A percentile compares a stretch with the other conserved stretches of the same genome.
phyloP scores from a whole-genome alignment of 2,888 invertebrate genomes.

The Galeopsomyia nigrocyanea region DNA sequence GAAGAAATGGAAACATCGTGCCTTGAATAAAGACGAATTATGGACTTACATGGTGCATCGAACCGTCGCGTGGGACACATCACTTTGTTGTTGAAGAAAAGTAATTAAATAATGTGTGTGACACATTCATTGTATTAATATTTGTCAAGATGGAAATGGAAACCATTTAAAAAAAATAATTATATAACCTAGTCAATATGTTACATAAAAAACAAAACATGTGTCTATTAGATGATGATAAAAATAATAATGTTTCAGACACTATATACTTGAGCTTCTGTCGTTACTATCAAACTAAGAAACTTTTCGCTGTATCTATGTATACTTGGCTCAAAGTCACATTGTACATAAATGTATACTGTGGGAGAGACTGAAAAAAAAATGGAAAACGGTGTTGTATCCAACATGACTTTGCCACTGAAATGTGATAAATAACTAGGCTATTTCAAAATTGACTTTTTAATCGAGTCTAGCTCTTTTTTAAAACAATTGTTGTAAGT shows the following conservation, averaged over 20 bases:
- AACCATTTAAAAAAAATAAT: conserved; percentile 32
- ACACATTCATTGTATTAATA: conserved; percentile 27
- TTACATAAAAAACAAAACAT: not conserved
- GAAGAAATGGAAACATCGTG: conserved; percentile 46
- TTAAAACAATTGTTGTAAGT: too few species aligned
- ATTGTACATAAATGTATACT: conserved; percentile 23
- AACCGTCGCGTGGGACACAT: conserved; percentile 38
- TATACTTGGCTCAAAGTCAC: conserved; percentile 24
- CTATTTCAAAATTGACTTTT: too few species aligned
- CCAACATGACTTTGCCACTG: too few species aligned
- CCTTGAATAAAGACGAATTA: conserved; percentile 50
- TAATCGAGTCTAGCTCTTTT: too few species aligned
- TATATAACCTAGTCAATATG: conserved; percentile 30
- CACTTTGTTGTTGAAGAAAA: conserved; percentile 27
- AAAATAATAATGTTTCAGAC: conserved; percentile 23
- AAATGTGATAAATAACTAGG: too few species aligned
- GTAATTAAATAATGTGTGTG: conserved; percentile 21
- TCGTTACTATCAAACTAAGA: conserved; percentile 23
- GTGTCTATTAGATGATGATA: conserved; percentile 28
- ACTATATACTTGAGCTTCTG: conserved; percentile 28
- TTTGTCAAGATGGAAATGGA: conserved; percentile 12
- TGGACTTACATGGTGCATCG: conserved; percentile 44
- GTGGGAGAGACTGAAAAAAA: conserved; percentile 31
- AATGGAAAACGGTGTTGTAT: too few species aligned
- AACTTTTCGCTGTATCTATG: conserved; percentile 31